Evolutionary conservation across 2,113 vertebrate species (phyloP), one percentile per base, ranked within the genome.

Genomic region (Jacana jacana): DNA sequence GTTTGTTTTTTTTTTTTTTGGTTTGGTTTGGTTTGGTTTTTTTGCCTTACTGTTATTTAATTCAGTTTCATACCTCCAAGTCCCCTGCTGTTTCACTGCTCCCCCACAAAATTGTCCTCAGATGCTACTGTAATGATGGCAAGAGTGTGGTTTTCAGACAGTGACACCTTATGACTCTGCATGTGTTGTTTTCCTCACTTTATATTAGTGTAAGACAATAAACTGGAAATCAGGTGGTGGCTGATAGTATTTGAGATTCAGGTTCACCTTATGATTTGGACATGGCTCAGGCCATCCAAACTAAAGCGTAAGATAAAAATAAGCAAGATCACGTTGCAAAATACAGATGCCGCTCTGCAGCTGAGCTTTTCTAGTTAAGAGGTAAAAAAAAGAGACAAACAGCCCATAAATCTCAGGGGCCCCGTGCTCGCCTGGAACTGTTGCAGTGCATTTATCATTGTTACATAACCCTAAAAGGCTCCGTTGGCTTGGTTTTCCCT

Each of bases 381-480:
- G 4, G 2, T 51, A 5, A n/a, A 31, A 57, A 17, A 27, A 73
- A 49, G 28, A 93, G 24, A 88, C 7, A 90, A 83, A 86, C 51
- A 94, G 27, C 8, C 35, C 72, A 77, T 93, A 87, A 92, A 93
- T 94, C 83, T 87, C 96, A 81, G 27, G 73, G 40, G 80, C 19
- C 42, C 19, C 4, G 1, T 55, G 57, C 60, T 86, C 2, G 17
- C 61, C 52, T 75, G 75, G 44, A 95, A 92, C 37, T 35, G 92
- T 84, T 95, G 61, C 83, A 89, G 83, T 87, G 64, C 78, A 94
- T 94, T 96, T 77, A 93, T 92, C 91, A 92, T 63, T 86, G 84
- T 93, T 96, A 96, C 3, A 2, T 91, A 96, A 89, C 42, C 51
- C 35, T 66, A 87, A 91, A 93, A 94, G 57, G 13, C 52, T 92